These are phyloP conservation scores for Solenodon paradoxus DNA, from an alignment of 2,113 vertebrate species.

Conservation along the genomic window DNA sequence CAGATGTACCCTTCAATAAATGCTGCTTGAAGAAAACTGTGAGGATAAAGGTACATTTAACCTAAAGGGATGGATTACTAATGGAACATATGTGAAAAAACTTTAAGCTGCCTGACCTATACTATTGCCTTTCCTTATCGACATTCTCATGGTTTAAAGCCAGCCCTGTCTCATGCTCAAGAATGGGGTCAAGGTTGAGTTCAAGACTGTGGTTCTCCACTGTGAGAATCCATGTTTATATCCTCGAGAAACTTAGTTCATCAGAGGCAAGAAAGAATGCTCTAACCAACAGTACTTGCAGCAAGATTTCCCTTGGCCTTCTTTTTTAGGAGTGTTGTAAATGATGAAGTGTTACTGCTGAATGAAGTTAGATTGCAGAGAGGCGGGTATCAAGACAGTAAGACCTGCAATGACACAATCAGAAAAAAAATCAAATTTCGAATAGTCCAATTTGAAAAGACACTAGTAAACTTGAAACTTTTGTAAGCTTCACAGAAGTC, in stretches of 20 bases:
- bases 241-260: neutral
- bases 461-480: constrained; percentile 2
- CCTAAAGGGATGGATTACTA: neutral
- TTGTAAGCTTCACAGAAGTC: constrained; percentile 36
- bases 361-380: neutral
- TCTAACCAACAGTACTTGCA: neutral
- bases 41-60: neutral
- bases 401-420: neutral
- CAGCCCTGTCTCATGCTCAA: neutral
- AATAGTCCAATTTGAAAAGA: constrained; percentile 44
- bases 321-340: constrained; percentile 20
- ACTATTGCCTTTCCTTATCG: neutral
- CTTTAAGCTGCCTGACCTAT: neutral
- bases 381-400: neutral
- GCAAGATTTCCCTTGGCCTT: neutral
- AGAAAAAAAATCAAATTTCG: neutral
- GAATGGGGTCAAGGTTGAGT: neutral
- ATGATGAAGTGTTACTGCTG: neutral
- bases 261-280: neutral
- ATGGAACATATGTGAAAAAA: neutral
- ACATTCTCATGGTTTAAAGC: neutral
- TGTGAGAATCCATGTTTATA: neutral
- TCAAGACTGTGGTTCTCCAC: neutral
- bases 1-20: neutral
- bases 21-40: neutral